A percentile compares a stretch with the other conserved stretches of the same genome.
phyloP scores from a whole-genome alignment of 2,888 invertebrate species.

The Dynastes tityus region DNA sequence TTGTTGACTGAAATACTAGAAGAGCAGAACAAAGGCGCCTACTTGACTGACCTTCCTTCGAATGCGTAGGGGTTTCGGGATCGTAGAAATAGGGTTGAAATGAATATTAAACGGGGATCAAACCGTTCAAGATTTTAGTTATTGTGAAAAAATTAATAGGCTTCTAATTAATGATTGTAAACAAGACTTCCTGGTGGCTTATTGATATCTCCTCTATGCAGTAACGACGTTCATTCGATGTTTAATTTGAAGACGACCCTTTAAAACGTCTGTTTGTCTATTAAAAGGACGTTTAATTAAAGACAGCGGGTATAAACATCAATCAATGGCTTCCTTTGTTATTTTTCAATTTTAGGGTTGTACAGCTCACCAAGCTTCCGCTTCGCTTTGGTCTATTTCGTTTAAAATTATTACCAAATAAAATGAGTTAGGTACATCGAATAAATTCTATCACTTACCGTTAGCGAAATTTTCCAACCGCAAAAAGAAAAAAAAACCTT shows the following conservation, averaged over 20 bases:
- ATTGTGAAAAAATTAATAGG: constrained; percentile 34
- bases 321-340: constrained; percentile 7
- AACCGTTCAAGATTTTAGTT: constrained; percentile 18
- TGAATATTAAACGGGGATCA: constrained; percentile 23
- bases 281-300: constrained; percentile 14
- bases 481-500: too few species aligned
- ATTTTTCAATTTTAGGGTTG: background rate
- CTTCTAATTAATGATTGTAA: constrained; percentile 33
- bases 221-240: constrained; percentile 11
- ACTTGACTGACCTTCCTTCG: constrained; percentile 44
- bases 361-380: background rate
- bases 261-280: background rate
- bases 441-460: too few species aligned
- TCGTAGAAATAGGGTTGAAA: constrained; percentile 13
- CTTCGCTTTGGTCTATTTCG: too few species aligned
- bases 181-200: constrained; percentile 30
- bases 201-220: background rate
- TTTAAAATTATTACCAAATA: too few species aligned
- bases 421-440: too few species aligned
- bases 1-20: constrained; percentile 47
- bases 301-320: background rate
- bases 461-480: too few species aligned
- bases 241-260: constrained; percentile 2
- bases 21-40: constrained; percentile 43
- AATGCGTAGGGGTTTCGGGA: constrained; percentile 15